Evolutionary conservation across 2,113 vertebrate species (phyloP).

Genomic region (Oplegnathus fasciatus): DNA sequence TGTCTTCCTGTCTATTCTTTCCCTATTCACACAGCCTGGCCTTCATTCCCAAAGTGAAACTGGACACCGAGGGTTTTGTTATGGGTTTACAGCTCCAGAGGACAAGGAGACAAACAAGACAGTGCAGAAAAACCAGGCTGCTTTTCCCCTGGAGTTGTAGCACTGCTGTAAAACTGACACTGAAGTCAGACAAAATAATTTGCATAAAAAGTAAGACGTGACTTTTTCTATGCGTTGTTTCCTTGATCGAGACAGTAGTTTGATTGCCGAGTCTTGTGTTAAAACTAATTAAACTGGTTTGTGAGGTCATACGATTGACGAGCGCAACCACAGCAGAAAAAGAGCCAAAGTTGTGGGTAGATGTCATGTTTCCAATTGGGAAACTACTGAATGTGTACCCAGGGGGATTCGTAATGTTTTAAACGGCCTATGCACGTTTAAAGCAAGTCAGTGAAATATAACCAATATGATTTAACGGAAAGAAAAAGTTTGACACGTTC

Average conservation of each 20-base stretch:
- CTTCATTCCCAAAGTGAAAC: conserved; percentile 80
- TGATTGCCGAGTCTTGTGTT: conserved; percentile 17
- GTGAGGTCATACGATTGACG: conserved; percentile 30
- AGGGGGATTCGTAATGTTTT: background rate
- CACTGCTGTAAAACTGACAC: conserved; percentile 47
- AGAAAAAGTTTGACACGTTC: background rate
- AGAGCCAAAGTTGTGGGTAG: conserved; percentile 33
- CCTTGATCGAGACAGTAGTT: conserved; percentile 12
- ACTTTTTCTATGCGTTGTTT: conserved; percentile 5
- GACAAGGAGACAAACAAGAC: conserved; percentile 73
- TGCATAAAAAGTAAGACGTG: conserved; percentile 7
- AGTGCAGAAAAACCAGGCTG: conserved; percentile 26
- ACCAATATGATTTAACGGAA: background rate
- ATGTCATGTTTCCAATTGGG: conserved; percentile 36
- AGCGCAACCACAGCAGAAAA: conserved; percentile 33
- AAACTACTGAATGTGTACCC: conserved; percentile 3
- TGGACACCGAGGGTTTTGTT: conserved; percentile 74
- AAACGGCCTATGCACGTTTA: background rate
- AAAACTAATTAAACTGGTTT: conserved; percentile 37
- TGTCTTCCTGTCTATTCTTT: conserved; percentile 80
- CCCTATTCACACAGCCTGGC: conserved; percentile 75
- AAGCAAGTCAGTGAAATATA: background rate
- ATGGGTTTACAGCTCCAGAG: conserved; percentile 76
- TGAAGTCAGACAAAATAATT: conserved; percentile 31
- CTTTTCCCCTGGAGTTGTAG: conserved; percentile 29